Percentiles rank a stretch among this genome's conserved stretches.
phyloP scores from a whole-genome alignment of 1,140 invertebrate species.

The Drosophila pectinifera region DNA sequence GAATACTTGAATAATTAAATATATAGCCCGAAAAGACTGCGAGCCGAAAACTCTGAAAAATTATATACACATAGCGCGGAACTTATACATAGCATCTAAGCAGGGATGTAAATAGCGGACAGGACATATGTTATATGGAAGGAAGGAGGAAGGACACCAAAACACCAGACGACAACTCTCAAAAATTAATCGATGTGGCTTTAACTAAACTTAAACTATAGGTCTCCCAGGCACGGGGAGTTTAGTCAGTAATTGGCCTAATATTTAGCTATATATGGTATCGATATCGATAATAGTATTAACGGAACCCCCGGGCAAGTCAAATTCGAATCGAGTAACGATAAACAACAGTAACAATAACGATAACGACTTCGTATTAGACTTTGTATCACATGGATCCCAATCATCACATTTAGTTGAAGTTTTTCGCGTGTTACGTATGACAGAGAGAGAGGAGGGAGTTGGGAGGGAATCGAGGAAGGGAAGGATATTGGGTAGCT shows the following conservation, averaged over 20 bases:
- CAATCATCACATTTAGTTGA: slow-evolving; percentile 72
- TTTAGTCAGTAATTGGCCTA: slow-evolving; percentile 52
- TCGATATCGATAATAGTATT: slow-evolving; percentile 43
- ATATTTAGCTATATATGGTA: slow-evolving; percentile 39
- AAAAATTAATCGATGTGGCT: slow-evolving; percentile 82
- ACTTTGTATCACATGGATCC: slow-evolving; percentile 33
- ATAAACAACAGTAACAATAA: slow-evolving; percentile 56
- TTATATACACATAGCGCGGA: slow-evolving; percentile 66
- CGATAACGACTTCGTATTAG: slow-evolving; percentile 40
- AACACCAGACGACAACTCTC: slow-evolving; percentile 53
- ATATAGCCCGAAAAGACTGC: slow-evolving; percentile 82
- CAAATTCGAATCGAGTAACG: slow-evolving; percentile 72
- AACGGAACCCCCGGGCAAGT: slow-evolving; percentile 53
- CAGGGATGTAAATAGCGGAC: slow-evolving; percentile 34
- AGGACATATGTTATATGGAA: slow-evolving; percentile 3
- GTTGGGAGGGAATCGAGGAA: slow-evolving; percentile 13
- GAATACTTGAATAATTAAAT: slow-evolving; percentile 64
- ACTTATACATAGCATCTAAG: slow-evolving; percentile 43
- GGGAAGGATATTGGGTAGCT: slow-evolving; percentile 54
- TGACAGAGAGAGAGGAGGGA: slow-evolving; percentile 19
- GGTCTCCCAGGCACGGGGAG: slow-evolving; percentile 22
- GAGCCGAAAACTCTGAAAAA: slow-evolving; percentile 83
- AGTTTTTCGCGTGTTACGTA: slow-evolving; percentile 75
- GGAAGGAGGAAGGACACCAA: slow-evolving; percentile 38
- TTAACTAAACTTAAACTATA: slow-evolving; percentile 69